Conservation (phyloP, 2,113 vertebrate genomes). For the Siphamia tubifer region DNA sequence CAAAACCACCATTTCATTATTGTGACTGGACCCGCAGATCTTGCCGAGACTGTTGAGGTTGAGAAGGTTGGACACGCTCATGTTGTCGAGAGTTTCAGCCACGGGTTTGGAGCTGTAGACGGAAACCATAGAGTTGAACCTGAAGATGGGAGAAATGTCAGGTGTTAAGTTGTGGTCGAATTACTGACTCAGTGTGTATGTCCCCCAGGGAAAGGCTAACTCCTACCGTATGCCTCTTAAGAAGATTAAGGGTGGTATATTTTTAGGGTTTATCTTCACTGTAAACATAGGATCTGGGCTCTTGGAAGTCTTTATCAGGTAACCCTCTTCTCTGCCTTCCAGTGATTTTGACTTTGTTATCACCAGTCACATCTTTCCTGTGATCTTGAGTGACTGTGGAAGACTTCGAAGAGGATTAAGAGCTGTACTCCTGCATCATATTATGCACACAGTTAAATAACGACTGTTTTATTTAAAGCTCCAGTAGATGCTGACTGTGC, state of each 20-base stretch:
- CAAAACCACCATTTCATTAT: constrained; percentile 74
- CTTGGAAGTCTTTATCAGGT: constrained; percentile 39
- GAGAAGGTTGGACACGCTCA: constrained; percentile 83
- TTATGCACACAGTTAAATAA: constrained; percentile 10
- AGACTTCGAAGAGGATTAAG: constrained; percentile 32
- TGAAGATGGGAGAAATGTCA: constrained; percentile 11
- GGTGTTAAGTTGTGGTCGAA: constrained; percentile 42
- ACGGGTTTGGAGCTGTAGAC: constrained; percentile 27
- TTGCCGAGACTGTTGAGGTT: constrained; percentile 84
- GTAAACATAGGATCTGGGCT: constrained; percentile 72
- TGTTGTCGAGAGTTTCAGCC: constrained; percentile 19
- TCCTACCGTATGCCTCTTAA: constrained; percentile 77
- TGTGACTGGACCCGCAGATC: constrained; percentile 81
- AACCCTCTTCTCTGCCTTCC: constrained; percentile 9
- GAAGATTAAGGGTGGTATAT: constrained; percentile 89
- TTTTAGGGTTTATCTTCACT: constrained; percentile 88
- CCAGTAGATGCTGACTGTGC: not conserved
- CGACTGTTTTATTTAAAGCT: constrained; percentile 11
- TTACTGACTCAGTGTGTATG: constrained; percentile 18
- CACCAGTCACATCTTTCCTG: not conserved
- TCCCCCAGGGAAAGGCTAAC: constrained; percentile 49
- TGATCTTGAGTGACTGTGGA: constrained; percentile 12
- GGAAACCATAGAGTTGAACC: constrained; percentile 48
- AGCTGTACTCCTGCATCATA: not conserved
- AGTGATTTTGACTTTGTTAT: not conserved